Conservation (phyloP, 2,797 vertebrate genomes). For the Syncerus caffer region DNA sequence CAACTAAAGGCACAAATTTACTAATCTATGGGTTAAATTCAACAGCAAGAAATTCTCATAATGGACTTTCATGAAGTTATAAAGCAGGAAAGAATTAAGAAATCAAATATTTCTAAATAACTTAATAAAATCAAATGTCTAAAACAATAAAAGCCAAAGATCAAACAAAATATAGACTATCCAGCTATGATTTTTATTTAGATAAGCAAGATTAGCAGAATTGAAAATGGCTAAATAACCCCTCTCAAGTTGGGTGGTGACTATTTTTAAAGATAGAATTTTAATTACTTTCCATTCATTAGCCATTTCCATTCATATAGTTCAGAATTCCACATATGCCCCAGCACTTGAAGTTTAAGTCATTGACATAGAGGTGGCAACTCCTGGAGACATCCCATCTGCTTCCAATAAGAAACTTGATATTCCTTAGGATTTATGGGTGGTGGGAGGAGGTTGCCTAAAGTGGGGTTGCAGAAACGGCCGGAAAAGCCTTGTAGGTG, state of each 20-base stretch:
- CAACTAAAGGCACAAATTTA: neutral
- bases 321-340: slow-evolving; percentile 78
- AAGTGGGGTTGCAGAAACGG: slow-evolving; percentile 57
- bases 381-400: slow-evolving; percentile 64
- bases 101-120: slow-evolving; percentile 38
- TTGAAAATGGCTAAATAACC: slow-evolving; percentile 65
- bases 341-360: slow-evolving; percentile 59
- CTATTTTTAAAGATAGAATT: slow-evolving; percentile 52
- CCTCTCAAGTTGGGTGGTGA: slow-evolving; percentile 68
- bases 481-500: slow-evolving; percentile 59
- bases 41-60: neutral
- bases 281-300: slow-evolving; percentile 74
- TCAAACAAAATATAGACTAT: slow-evolving; percentile 34
- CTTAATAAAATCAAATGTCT: slow-evolving; percentile 31
- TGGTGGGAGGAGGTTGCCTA: slow-evolving; percentile 61
- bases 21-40: neutral
- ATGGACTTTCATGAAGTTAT: slow-evolving; percentile 7
- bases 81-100: slow-evolving; percentile 1
- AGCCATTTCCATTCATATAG: slow-evolving; percentile 57
- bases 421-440: slow-evolving; percentile 72
- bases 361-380: slow-evolving; percentile 58
- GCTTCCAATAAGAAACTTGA: slow-evolving; percentile 74
- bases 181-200: slow-evolving; percentile 42
- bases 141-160: slow-evolving; percentile 46
- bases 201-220: slow-evolving; percentile 53